A percentile compares a stretch with the other conserved stretches of the same genome.
phyloP scores from a whole-genome alignment of 2,797 vertebrate genomes.

The Ceyx erithaca region DNA sequence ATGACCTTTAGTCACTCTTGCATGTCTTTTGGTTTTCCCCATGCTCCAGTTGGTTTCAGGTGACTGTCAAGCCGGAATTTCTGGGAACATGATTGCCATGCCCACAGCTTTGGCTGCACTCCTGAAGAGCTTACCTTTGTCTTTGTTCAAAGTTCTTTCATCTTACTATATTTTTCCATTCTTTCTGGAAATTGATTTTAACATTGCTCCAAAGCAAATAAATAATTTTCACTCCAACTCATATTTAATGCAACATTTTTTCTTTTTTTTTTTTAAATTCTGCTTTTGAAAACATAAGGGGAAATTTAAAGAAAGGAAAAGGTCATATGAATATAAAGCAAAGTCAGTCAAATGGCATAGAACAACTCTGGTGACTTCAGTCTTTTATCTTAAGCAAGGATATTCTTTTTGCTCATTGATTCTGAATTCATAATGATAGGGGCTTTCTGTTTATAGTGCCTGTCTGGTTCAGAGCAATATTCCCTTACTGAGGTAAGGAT shows the following conservation, averaged over 20 bases:
- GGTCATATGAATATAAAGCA: background rate
- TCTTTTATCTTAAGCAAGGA: background rate
- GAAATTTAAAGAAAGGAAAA: background rate
- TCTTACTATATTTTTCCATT: slow-evolving; percentile 8
- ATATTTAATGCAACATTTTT: background rate
- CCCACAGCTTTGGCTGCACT: background rate
- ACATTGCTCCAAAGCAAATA: background rate
- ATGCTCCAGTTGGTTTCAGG: background rate
- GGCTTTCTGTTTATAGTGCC: background rate
- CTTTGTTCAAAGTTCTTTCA: background rate
- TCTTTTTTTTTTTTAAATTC: background rate
- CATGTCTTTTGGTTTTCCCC: background rate
- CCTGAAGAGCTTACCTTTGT: background rate
- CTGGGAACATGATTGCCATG: background rate
- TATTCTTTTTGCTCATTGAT: background rate
- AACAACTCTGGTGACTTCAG: background rate
- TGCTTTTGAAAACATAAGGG: background rate
- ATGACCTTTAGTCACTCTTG: slow-evolving; percentile 36
- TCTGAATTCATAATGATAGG: background rate
- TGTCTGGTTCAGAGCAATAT: background rate
- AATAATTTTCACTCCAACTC: background rate
- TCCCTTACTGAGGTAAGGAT: background rate
- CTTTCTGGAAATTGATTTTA: background rate
- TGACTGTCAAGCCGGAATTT: slow-evolving; percentile 23
- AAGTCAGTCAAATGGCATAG: background rate